Evolutionary conservation across 2,113 vertebrate species (phyloP), one percentile per base, ranked within the genome.

Genomic region (Lophotis ruficrista): DNA sequence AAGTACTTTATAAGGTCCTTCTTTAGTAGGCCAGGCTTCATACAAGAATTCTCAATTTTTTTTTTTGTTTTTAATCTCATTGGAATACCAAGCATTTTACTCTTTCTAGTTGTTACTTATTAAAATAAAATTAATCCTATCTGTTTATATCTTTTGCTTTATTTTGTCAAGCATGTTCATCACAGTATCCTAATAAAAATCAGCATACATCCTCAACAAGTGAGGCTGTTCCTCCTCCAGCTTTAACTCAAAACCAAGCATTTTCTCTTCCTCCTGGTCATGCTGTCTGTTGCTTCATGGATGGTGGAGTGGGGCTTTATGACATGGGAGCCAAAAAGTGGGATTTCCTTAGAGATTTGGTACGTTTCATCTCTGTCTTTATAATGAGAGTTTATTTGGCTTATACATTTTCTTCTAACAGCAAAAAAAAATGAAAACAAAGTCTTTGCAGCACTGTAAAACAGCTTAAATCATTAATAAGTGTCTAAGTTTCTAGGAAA

Each of bases 311-410:
- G 33, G 99, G 99, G 7, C 98, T 99, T 50, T 99, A 99, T 58
- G 98, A 99, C 94, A 99, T 99, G 98, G 99, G 99, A 57, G 98
- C 99, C 93, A 99, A 98, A 95, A 99, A 99, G 90, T 99, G 99
- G 99, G 99, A 99, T 98, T 99, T 99, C 92, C 98, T 99, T 28
- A 97, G 99, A 95, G 99, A 99, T 96, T 72, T 99, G 99, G 99
- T 99, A 99, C 8, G 98, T 94, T 79, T 95, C 10, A 20, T 56
- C 8, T 73, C 33, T 41, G 65, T 84, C n/a, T 93, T 89, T 78
- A 18, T 12, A 72, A 80, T 69, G 11, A 60, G 30, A 47, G 9
- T 43, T 81, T 81, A 43, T 89, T 71, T 84, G 20, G 6, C 33
- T 96, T 68, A n/a, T 7, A 14, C 1, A 13, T 9, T 62, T 89